Percentiles rank a stretch among this genome's conserved stretches.
Evolutionary conservation across 2,797 vertebrate genomes (phyloP).

Genomic region (Hoplostethus mediterraneus): DNA sequence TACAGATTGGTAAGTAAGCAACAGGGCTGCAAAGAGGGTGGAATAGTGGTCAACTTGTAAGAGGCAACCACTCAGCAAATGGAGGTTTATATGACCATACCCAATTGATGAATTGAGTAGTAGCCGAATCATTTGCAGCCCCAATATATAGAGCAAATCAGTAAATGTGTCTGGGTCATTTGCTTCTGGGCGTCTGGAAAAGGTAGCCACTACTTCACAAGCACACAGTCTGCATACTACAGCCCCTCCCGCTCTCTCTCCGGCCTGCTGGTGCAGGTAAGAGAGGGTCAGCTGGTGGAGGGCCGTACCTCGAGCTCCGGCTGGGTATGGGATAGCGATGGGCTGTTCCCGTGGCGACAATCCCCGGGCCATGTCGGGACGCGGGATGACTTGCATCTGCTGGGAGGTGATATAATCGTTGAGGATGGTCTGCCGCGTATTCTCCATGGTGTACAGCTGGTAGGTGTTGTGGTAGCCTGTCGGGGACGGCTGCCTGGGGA

Average conservation of each 20-base stretch:
- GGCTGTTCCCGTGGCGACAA: slow-evolving; percentile 94
- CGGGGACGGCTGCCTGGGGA: slow-evolving; percentile 95
- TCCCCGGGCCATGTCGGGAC: slow-evolving; percentile 91
- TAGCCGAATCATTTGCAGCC: slow-evolving; percentile 75
- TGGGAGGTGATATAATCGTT: slow-evolving; percentile 99
- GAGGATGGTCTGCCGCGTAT: slow-evolving; percentile 98
- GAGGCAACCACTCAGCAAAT: slow-evolving; percentile 74
- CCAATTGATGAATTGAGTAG: slow-evolving; percentile 54
- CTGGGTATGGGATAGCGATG: slow-evolving; percentile 89
- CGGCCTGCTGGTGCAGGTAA: slow-evolving; percentile 42
- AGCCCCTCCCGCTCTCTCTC: slow-evolving; percentile 43
- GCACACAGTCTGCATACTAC: slow-evolving; percentile 68
- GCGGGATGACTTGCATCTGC: slow-evolving; percentile 97
- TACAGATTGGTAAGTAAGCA: slow-evolving; percentile 68
- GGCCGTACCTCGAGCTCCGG: slow-evolving; percentile 90
- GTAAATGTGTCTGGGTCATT: slow-evolving; percentile 83
- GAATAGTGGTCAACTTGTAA: slow-evolving; percentile 74
- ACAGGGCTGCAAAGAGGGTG: slow-evolving; percentile 74
- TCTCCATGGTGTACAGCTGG: slow-evolving; percentile 99
- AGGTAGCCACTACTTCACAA: slow-evolving; percentile 87
- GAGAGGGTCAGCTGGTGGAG: slow-evolving; percentile 47
- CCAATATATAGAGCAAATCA: slow-evolving; percentile 64
- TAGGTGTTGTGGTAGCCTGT: slow-evolving; percentile 97
- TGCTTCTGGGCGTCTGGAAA: slow-evolving; percentile 88
- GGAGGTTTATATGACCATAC: slow-evolving; percentile 58